These are phyloP conservation scores for Anagrus nilaparvatae DNA, from an alignment of 1,140 invertebrate genomes.

Conservation along the genomic window DNA sequence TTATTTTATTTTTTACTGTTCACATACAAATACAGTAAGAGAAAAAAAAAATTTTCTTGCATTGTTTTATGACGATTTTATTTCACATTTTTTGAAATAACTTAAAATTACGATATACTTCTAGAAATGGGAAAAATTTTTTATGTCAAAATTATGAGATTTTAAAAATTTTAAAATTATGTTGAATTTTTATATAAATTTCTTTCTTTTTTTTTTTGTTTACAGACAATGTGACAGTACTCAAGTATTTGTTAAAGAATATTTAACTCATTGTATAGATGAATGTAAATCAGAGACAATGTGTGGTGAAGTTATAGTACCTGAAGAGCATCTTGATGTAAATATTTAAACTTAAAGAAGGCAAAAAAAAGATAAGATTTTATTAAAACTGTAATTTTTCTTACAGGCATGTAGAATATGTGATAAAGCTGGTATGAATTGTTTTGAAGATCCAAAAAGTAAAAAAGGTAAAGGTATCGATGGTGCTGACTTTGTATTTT, in stretches of 20 bases:
- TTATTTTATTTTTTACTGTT: too few species aligned
- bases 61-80: too few species aligned
- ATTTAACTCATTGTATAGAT: constrained; percentile 79
- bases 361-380: too few species aligned
- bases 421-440: constrained; percentile 73
- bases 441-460: constrained; percentile 45
- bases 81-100: too few species aligned
- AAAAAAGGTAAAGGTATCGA: constrained; percentile 61
- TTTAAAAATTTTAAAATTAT: too few species aligned
- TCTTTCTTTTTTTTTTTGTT: constrained; percentile 9
- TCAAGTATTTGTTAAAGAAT: constrained; percentile 73
- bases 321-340: constrained; percentile 85
- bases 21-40: too few species aligned
- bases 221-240: constrained; percentile 69
- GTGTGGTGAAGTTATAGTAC: constrained; percentile 90
- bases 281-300: constrained; percentile 74
- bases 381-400: too few species aligned
- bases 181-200: too few species aligned
- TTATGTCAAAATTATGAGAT: too few species aligned
- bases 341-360: constrained; percentile 34
- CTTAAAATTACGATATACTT: too few species aligned
- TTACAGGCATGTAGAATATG: constrained; percentile 72
- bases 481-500: constrained; percentile 91
- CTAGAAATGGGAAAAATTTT: too few species aligned
- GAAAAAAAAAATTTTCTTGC: too few species aligned